These are phyloP conservation scores for Apamea monoglypha DNA, from an alignment of 2,888 invertebrate species.

Conservation along the genomic window DNA sequence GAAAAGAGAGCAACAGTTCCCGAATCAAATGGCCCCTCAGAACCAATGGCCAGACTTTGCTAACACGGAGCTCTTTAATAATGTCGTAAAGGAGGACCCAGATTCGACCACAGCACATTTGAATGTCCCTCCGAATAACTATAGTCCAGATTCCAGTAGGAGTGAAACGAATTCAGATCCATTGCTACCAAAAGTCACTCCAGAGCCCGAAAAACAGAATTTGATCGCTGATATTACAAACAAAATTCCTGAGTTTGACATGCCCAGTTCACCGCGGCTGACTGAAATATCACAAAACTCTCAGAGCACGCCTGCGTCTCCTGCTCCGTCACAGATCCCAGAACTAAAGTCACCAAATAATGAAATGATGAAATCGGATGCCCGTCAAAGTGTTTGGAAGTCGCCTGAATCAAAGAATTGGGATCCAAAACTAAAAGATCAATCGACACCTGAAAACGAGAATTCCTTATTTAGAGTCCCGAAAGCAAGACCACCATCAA, in stretches of 20 bases:
- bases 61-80: constrained; percentile 85
- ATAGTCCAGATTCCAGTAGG: constrained; percentile 88
- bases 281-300: constrained; percentile 86
- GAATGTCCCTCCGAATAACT: constrained; percentile 86
- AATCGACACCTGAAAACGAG: constrained; percentile 81
- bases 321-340: constrained; percentile 80
- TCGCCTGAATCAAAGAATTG: constrained; percentile 87
- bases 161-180: constrained; percentile 87
- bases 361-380: constrained; percentile 77
- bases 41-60: constrained; percentile 88
- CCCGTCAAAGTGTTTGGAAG: constrained; percentile 86
- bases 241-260: constrained; percentile 86
- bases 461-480: constrained; percentile 91
- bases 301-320: constrained; percentile 84
- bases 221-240: constrained; percentile 77
- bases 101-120: constrained; percentile 93
- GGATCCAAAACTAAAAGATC: constrained; percentile 86
- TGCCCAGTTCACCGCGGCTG: constrained; percentile 85
- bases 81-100: constrained; percentile 93
- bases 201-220: constrained; percentile 80
- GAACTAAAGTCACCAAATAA: constrained; percentile 85
- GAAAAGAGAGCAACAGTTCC: constrained; percentile 82
- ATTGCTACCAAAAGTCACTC: constrained; percentile 74
- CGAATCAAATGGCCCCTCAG: constrained; percentile 74
- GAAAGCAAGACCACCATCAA: constrained; percentile 91